Evolutionary conservation across 2,888 invertebrate species (phyloP), one percentile per base, ranked within the genome.

Genomic region (Coecobrya sp.): DNA sequence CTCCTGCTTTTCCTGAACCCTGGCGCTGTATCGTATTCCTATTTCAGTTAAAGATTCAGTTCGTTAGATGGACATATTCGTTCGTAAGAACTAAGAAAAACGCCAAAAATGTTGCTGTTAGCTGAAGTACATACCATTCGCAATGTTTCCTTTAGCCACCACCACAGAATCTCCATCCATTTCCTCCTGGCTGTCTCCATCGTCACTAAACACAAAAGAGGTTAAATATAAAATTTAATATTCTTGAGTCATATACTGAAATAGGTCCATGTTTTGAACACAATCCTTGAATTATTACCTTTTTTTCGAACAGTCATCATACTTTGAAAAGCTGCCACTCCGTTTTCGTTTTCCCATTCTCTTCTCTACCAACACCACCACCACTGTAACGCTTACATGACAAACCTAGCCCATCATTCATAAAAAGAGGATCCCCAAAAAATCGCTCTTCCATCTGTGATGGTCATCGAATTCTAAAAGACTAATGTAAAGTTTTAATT

Each of bases 1-100:
- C 68, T 95, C 94, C 76, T 95, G 95, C 42, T 95, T 95, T 79
- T 95, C 95, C 76, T 94, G 94, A 16, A 95, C 94, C 19, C 95
- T 85, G 10, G 95, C 94, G 68, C 94, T 94, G 84, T 91, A 94
- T 4, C 95, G 93, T 13, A 94, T 93, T n/a, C 93, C 94, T 93
- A 79, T 22, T 30, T 62, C 13, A 59, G n/a, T n/a, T n/a, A n/a
- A n/a, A n/a, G n/a, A n/a, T n/a, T n/a, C n/a, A n/a, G n/a, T n/a
- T n/a, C n/a, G n/a, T n/a, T n/a, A n/a, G n/a, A n/a, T n/a, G n/a
- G n/a, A n/a, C n/a, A n/a, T n/a, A n/a, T n/a, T n/a, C n/a, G n/a
- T n/a, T n/a, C n/a, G n/a, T n/a, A n/a, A n/a, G n/a, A n/a, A n/a
- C n/a, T n/a, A n/a, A n/a, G n/a, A n/a, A n/a, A n/a, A n/a, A n/a